Base-by-base conservation (phyloP, 1,140 invertebrate genomes). In the Drosophila triauraria region DNA sequence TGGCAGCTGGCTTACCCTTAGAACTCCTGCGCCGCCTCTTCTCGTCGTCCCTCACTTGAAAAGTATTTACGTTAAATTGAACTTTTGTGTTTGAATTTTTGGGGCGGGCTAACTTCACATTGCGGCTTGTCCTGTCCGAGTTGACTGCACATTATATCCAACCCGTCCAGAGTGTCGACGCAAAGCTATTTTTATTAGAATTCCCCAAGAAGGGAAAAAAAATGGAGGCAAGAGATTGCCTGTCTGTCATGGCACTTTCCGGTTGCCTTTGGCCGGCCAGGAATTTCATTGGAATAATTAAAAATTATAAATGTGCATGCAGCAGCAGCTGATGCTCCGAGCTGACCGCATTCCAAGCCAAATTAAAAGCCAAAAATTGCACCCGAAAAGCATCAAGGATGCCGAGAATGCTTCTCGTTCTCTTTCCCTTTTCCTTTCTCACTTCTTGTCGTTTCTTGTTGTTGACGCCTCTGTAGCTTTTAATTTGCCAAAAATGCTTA, bases 11-110 rank as follows among this genome's bases (percentile, higher is more conserved):
- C 79, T 82, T 76, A 69, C 67, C 48, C 64, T 43, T 35, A 30
- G 10, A 42, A 9, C 13, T 23, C 42, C 35, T 50, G 12, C 17
- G 2, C n/a, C 46, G 35, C 12, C 17, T 51, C 12, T 13, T n/a
- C n/a, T n/a, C n/a, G n/a, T n/a, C 8, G 30, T 6, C 32, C 35
- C 38, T 40, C 30, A 72, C 79, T 78, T 78, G 72, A 81, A 82
- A 82, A 82, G 80, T 82, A 82, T 82, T 82, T 82, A 82, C 80
- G 80, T 82, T 82, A 82, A 82, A 82, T 82, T 82, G 80, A 82
- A 82, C 80, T 82, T 82, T 78, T 64, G 80, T 81, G 79, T 81
- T 82, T 59, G 72, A 78, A 78, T 71, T 78, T 78, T 78, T 53
- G 53, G 59, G 32, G 57, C 58, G 40, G 67, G 30, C 68, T 25